Evolutionary conservation across 2,113 vertebrate genomes (phyloP), one percentile per base, ranked within the genome.

Genomic region (Perca schrenkii): DNA sequence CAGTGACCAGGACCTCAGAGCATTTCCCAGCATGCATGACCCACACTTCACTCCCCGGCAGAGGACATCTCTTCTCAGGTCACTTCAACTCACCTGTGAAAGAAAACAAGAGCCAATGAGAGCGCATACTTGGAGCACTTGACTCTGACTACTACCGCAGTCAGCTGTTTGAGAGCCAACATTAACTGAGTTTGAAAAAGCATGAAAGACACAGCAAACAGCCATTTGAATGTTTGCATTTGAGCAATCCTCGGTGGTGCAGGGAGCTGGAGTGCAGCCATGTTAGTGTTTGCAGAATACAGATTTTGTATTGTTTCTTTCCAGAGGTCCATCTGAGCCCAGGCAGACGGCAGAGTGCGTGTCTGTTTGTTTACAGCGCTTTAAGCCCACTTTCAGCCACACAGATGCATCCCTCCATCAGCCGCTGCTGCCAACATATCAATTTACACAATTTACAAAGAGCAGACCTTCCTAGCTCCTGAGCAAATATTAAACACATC

Each of bases 321-420:
- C 81, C 67, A 64, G 82, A 88, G 90, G 83, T 87, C 90, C 87
- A 86, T 83, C 92, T 90, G 82, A 81, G 90, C 91, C 88, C 93
- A 65, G 77, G 94, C 95, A 95, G 86, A 88, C 93, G 76, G 86
- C 92, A 82, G 90, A 87, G 90, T 91, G 85, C 86, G 87, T 82
- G 90, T 88, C 93, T 95, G 92, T 95, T 95, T 97, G 96, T 97
- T 98, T 97, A 97, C 94, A 96, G 93, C 96, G 91, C 88, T 87
- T 36, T 89, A 95, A 96, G 93, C 93, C 91, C 90, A 73, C 88
- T 95, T 93, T 87, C 85, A 91, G 93, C 94, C 91, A 79, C 80
- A 63, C 12, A 81, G 95, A 92, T 73, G 84, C 93, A 90, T 94
- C 89, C 92, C 91, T 91, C 78, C 88, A 79, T 84, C 89, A 72